Evolutionary conservation across 1,140 invertebrate genomes (phyloP).

Genomic region (Drosophila nannoptera): DNA sequence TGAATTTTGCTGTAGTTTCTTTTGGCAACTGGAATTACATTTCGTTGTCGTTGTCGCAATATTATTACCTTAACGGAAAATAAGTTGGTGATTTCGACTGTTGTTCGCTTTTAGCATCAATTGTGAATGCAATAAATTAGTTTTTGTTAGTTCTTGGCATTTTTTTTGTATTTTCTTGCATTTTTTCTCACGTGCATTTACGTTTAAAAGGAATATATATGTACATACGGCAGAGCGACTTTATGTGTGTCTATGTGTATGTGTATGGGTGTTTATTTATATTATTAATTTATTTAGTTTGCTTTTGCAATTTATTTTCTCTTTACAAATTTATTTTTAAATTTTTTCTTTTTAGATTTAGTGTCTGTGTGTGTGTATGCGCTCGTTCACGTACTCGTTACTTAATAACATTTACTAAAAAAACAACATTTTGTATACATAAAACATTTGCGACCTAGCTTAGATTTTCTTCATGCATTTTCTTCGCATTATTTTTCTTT

Average conservation of each 20-base stretch:
- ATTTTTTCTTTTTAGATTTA: constrained; percentile 29
- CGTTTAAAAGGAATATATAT: constrained; percentile 45
- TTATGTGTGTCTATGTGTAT: constrained; percentile 23
- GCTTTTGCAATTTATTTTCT: constrained; percentile 21
- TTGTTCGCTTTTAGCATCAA: constrained; percentile 23
- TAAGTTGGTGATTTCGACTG: no score
- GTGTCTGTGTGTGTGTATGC: constrained; percentile 7
- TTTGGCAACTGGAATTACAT: constrained; percentile 49
- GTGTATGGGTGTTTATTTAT: constrained; percentile 18
- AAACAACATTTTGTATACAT: constrained; percentile 65
- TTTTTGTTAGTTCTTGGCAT: constrained; percentile 25
- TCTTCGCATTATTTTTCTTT: constrained; percentile 19
- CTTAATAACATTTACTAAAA: constrained; percentile 72
- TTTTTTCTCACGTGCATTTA: constrained; percentile 38
- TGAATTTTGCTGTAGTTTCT: not conserved
- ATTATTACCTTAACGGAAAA: constrained; percentile 13
- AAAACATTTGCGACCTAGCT: constrained; percentile 43
- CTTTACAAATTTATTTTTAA: constrained; percentile 15
- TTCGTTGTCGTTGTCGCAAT: constrained; percentile 39
- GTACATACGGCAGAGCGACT: constrained; percentile 35
- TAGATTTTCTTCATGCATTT: not conserved
- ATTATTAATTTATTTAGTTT: constrained; percentile 19
- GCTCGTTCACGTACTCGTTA: constrained; percentile 52
- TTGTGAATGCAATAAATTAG: constrained; percentile 8
- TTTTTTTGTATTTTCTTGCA: constrained; percentile 3